phyloP scores from a whole-genome alignment of 1,140 invertebrate species.

The Orius insidiosus region DNA sequence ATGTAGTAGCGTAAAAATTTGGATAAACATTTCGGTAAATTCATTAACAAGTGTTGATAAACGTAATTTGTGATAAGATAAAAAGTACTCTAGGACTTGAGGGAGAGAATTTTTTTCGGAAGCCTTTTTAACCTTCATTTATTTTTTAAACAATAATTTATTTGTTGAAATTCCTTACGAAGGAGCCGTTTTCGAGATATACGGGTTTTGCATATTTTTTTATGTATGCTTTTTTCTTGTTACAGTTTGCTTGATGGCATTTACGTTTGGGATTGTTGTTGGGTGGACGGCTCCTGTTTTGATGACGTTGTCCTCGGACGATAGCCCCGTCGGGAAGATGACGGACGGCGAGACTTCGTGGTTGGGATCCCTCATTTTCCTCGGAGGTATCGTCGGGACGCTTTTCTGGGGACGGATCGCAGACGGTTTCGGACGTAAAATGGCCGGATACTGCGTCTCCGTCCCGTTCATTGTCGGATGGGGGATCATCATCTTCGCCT shows the following conservation, averaged over 20 bases:
- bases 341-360: conserved; percentile 35
- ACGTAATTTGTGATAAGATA: background rate
- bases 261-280: conserved; percentile 29
- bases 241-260: conserved; percentile 30
- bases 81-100: background rate
- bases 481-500: conserved; percentile 46
- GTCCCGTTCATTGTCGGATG: conserved; percentile 60
- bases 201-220: background rate
- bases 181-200: background rate
- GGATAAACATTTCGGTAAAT: background rate
- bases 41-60: background rate
- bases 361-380: conserved; percentile 42
- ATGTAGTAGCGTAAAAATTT: background rate
- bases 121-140: background rate
- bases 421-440: conserved; percentile 57
- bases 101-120: background rate
- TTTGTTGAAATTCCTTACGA: background rate
- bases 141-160: background rate
- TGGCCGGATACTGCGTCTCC: conserved; percentile 47
- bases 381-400: conserved; percentile 58
- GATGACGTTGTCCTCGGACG: conserved; percentile 24
- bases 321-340: conserved; percentile 28
- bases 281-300: conserved; percentile 34
- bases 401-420: conserved; percentile 48
- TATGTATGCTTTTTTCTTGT: conserved; percentile 8